phyloP scores from a whole-genome alignment of 2,113 vertebrate species.

The Coracopsis vasa region DNA sequence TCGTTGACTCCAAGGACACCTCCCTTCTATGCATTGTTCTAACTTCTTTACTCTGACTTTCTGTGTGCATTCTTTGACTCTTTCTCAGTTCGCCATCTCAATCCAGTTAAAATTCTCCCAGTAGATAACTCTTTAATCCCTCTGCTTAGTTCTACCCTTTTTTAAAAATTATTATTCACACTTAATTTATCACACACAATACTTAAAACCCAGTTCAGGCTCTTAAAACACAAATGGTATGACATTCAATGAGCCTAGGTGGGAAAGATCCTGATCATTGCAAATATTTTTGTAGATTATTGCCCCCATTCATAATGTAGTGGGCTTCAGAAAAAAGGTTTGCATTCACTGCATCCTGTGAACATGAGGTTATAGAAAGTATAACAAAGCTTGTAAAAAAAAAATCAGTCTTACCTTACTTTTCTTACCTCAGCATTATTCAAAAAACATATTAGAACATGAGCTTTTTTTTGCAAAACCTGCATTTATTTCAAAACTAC shows the following conservation, averaged over 20 bases:
- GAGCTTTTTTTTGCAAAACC: not conserved
- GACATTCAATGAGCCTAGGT: accelerated
- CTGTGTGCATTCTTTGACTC: not conserved
- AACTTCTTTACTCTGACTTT: not conserved
- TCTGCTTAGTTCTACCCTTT: not conserved
- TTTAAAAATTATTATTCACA: not conserved
- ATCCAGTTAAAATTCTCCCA: not conserved
- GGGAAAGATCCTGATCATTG: not conserved
- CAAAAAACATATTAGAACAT: not conserved
- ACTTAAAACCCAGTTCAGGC: not conserved
- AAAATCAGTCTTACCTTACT: not conserved
- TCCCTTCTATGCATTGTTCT: not conserved
- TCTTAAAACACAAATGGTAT: not conserved
- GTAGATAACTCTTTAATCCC: not conserved
- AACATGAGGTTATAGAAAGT: not conserved
- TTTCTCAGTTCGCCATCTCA: not conserved
- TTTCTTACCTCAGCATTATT: not conserved
- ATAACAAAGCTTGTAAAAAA: not conserved
- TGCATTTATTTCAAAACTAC: not conserved
- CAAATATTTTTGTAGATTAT: not conserved
- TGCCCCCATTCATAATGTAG: not conserved
- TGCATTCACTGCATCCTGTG: not conserved
- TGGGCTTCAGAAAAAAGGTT: not conserved
- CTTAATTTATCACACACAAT: not conserved
- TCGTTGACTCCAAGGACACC: not conserved